Base-by-base conservation (phyloP, 2,888 invertebrate species). In the Agrochola circellaris region DNA sequence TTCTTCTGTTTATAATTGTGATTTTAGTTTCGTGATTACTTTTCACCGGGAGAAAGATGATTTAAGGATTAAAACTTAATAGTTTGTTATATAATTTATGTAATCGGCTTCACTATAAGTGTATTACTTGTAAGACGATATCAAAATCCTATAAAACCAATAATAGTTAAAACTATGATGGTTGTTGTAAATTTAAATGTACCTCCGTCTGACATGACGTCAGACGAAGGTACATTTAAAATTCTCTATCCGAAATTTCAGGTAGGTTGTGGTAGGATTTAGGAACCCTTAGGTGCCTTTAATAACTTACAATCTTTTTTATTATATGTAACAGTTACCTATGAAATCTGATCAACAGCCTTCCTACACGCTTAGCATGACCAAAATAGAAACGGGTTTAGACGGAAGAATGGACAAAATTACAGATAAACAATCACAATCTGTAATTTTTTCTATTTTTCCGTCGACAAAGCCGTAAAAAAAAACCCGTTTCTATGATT, bases 1-100 rank as follows among this genome's bases (percentile, higher is more conserved):
- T 73, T 83, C 69, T 79, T 75, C 38, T 68, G 56, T 71, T 48
- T 38, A 58, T 48, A 17, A 11, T 62, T 30, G 23, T 73, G 73
- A 61, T 60, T 75, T 71, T 26, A 64, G 13, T 56, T 71, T 48
- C 0, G 45, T 9, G 23, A 30, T 34, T 42, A 38, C n/a, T 66
- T 69, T 48, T 58, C 17, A 38, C 15, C 8, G n/a, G 15, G 15
- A 8, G 5, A n/a, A 34, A 64, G 26, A 45, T 60, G 51, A 30
- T 62, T 30, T 23, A 13, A 15, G 30, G 15, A 73, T 62, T 77
- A 60, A 70, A 61, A 60, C 9, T 68, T 56, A 60, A 23, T 48
- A 61, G 26, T 38, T 56, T n/a, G 51, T 72, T 42, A 51, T 15
- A 20, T 34, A 9, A 9, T 26, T 0, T n/a, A n/a, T n/a, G n/a